Conservation (phyloP, 1,140 invertebrate genomes). For the Battus philenor region DNA sequence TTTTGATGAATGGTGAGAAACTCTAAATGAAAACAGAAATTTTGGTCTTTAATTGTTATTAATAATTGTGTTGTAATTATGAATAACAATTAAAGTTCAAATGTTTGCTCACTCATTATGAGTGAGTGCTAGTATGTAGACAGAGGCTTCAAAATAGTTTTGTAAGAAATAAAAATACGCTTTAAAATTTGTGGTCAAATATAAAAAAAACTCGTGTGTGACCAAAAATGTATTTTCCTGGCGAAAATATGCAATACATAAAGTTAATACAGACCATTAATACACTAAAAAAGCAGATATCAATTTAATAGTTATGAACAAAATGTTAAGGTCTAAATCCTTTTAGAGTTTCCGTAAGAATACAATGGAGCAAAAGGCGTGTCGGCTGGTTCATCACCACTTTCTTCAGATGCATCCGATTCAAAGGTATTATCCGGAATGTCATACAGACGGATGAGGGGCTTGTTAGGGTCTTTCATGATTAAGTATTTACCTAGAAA, state of each 20-base stretch:
- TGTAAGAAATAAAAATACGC: too few relatives aligned
- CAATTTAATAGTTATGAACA: slow-evolving; percentile 6
- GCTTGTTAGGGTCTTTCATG: slow-evolving; percentile 99
- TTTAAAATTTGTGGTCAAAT: too few relatives aligned
- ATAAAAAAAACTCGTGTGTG: slow-evolving; percentile 42
- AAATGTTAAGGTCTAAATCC: slow-evolving; percentile 41
- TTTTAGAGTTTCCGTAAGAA: slow-evolving; percentile 67
- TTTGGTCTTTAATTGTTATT: too few relatives aligned
- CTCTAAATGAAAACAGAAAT: too few relatives aligned
- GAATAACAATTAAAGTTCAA: too few relatives aligned
- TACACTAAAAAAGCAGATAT: slow-evolving; percentile 13
- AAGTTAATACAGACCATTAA: background rate
- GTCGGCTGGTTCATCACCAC: slow-evolving; percentile 86
- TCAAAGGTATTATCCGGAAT: slow-evolving; percentile 99
- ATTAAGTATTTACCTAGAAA: slow-evolving; percentile 90
- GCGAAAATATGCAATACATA: slow-evolving; percentile 58
- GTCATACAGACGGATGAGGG: slow-evolving; percentile 96
- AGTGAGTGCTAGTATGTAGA: too few relatives aligned
- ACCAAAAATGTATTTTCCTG: slow-evolving; percentile 57
- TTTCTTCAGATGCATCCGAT: slow-evolving; percentile 95
- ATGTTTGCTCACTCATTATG: too few relatives aligned
- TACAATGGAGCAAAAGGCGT: slow-evolving; percentile 77
- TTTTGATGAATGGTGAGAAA: too few relatives aligned
- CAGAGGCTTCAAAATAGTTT: too few relatives aligned
- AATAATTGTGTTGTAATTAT: too few relatives aligned